Percentiles rank a stretch among this genome's conserved stretches.
These are phyloP conservation scores for Sphyrna mokarran DNA, from an alignment of 2,113 vertebrate species.

Conservation along the genomic window DNA sequence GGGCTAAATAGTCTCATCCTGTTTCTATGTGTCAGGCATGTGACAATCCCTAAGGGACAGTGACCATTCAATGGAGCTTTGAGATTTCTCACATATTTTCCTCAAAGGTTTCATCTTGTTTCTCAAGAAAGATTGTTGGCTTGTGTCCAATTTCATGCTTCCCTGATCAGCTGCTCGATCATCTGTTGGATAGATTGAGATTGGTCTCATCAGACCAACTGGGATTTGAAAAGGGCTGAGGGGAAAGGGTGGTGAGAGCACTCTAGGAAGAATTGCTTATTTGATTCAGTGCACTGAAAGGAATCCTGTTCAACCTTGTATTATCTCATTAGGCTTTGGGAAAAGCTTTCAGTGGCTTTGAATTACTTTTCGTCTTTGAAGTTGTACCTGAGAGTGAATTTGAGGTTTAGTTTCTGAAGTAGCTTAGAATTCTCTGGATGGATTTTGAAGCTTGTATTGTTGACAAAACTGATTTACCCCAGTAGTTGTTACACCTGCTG, in stretches of 20 bases:
- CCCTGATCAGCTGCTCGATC: not conserved
- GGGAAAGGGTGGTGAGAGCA: too few relatives aligned
- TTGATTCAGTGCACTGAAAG: not conserved
- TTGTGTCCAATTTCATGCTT: not conserved
- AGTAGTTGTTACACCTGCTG: not conserved
- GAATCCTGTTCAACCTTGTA: not conserved
- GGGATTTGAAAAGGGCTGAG: not conserved
- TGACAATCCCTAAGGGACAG: not conserved
- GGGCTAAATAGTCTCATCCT: too few relatives aligned
- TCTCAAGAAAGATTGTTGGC: constrained; percentile 5
- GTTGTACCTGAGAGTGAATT: not conserved
- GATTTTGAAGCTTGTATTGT: not conserved
- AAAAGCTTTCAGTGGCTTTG: constrained; percentile 10
- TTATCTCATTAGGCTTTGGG: not conserved
- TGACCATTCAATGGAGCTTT: not conserved
- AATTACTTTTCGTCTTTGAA: constrained; percentile 7
- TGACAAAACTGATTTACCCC: not conserved
- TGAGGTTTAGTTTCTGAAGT: constrained; percentile 16
- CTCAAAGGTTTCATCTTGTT: not conserved
- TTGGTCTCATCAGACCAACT: not conserved
- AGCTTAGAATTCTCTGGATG: constrained; percentile 12
- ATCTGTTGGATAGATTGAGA: not conserved
- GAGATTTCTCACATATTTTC: not conserved
- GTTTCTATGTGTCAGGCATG: not conserved
- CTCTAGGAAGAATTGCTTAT: not conserved